phyloP scores from a whole-genome alignment of 2,888 invertebrate genomes.

The Drosophila anomalata region DNA sequence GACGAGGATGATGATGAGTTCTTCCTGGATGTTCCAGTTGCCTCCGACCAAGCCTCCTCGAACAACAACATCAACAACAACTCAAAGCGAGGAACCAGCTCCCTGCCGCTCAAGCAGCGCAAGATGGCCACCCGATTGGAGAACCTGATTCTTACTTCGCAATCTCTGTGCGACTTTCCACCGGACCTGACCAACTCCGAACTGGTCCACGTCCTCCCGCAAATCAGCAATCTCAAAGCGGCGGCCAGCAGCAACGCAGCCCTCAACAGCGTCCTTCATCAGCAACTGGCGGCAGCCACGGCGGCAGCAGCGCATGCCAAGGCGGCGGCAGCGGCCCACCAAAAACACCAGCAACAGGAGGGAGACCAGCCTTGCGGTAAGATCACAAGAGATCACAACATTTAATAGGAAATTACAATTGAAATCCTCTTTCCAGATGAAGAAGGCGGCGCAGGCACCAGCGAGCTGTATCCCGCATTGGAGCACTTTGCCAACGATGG shows the following conservation, averaged over 20 bases:
- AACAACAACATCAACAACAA: slow-evolving; percentile 34
- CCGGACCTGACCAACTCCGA: slow-evolving; percentile 81
- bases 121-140: slow-evolving; percentile 80
- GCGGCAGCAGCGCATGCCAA: slow-evolving; percentile 75
- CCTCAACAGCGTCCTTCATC: slow-evolving; percentile 78
- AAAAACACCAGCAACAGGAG: slow-evolving; percentile 39
- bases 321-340: slow-evolving; percentile 36
- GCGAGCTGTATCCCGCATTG: slow-evolving; percentile 81
- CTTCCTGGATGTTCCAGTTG: slow-evolving; percentile 67
- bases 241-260: slow-evolving; percentile 70
- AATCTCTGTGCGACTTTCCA: slow-evolving; percentile 82
- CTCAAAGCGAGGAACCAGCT: slow-evolving; percentile 48
- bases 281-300: slow-evolving; percentile 72
- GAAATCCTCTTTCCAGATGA: slow-evolving; percentile 43
- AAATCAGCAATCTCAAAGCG: slow-evolving; percentile 80
- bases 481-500: slow-evolving; percentile 81
- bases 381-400: background rate
- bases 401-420: background rate
- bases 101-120: slow-evolving; percentile 71
- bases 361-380: slow-evolving; percentile 61
- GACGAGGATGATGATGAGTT: slow-evolving; percentile 73
- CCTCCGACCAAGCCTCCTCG: slow-evolving; percentile 33
- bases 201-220: slow-evolving; percentile 82
- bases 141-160: slow-evolving; percentile 81
- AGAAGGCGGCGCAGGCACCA: slow-evolving; percentile 48